phyloP scores from a whole-genome alignment of 2,113 vertebrate species.

The Guaruba guarouba region DNA sequence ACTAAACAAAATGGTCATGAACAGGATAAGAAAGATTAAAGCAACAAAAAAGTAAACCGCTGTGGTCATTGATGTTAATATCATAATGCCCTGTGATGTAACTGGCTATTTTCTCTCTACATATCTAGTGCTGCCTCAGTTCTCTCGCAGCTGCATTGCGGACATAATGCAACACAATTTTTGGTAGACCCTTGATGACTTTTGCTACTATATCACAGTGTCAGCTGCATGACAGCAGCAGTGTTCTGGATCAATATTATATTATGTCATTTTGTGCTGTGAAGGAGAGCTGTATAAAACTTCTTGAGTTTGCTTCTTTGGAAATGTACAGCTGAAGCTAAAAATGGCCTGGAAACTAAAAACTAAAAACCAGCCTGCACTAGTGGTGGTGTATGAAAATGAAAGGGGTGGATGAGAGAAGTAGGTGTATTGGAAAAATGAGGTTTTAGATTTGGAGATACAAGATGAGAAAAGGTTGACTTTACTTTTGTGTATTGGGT shows the following conservation, averaged over 20 bases:
- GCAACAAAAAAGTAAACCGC: background rate
- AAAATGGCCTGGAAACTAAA: background rate
- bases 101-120: background rate
- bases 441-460: background rate
- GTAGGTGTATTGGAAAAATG: background rate
- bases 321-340: background rate
- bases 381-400: background rate
- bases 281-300: background rate
- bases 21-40: background rate
- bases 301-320: background rate
- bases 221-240: slow-evolving; percentile 25
- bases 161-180: background rate
- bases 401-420: background rate
- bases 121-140: background rate
- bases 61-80: background rate
- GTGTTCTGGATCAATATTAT: background rate
- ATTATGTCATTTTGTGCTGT: background rate
- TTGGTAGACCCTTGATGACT: background rate
- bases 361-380: background rate
- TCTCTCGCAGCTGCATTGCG: background rate
- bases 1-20: background rate
- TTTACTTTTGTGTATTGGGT: rapidly evolving
- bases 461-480: background rate
- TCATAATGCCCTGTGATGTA: background rate
- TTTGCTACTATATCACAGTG: background rate